A percentile compares a stretch with the other conserved stretches of the same genome.
Conservation (phyloP, 2,888 invertebrate species). For the Nowickia ferox region DNA sequence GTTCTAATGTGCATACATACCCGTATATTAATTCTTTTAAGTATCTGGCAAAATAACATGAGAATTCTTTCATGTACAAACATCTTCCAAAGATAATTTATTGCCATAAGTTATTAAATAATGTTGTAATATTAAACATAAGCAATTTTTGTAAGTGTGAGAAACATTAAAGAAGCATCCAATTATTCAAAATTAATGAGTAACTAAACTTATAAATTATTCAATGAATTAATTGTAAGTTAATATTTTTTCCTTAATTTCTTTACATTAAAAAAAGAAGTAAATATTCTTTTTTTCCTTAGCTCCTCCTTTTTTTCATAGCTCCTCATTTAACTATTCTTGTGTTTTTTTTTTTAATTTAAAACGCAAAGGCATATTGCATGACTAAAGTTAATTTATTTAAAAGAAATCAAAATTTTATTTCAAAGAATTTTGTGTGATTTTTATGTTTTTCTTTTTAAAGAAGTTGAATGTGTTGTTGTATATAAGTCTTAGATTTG, state of each 20-base stretch:
- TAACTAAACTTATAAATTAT: constrained; percentile 19
- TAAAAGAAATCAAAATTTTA: background rate
- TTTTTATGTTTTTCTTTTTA: background rate
- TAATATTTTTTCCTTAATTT: too few species aligned
- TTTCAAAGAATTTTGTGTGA: constrained; percentile 2
- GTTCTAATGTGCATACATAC: too few species aligned
- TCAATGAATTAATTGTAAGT: background rate
- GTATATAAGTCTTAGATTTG: too few species aligned
- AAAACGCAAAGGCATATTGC: constrained; percentile 9
- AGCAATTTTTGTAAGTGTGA: constrained; percentile 29
- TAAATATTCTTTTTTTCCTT: background rate
- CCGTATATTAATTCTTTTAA: too few species aligned
- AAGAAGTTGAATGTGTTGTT: too few species aligned
- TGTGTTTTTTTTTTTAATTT: too few species aligned
- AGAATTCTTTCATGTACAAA: background rate
- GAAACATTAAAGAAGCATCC: background rate
- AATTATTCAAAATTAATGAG: constrained; percentile 6
- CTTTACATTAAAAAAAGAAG: background rate
- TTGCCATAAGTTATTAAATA: constrained; percentile 1
- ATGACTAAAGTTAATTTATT: constrained; percentile 23
- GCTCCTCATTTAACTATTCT: constrained; percentile 7
- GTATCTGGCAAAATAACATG: background rate
- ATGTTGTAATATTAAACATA: background rate
- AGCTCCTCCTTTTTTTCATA: too few species aligned
- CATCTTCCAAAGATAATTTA: background rate